A percentile compares a stretch with the other conserved stretches of the same genome.
Conservation (phyloP, 92 coral and sea anemone species). For the Umimayanthus kanabou region DNA sequence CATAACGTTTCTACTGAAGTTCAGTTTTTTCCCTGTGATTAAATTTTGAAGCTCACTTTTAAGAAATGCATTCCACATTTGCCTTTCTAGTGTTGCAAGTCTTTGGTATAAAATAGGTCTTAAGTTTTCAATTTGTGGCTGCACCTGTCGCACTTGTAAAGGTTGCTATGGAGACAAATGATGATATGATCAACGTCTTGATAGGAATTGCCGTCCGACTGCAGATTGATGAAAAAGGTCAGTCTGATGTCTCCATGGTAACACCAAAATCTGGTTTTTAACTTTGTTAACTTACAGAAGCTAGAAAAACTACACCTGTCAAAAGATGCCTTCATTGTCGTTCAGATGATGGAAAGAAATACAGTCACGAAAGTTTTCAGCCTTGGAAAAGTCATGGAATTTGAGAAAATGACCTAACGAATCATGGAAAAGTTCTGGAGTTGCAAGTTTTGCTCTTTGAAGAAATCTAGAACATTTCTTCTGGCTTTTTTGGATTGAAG, state of each 20-base stretch:
- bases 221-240: conserved; percentile 40
- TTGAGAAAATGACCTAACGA: neutral
- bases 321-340: neutral
- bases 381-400: too few species aligned
- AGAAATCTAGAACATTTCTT: too few species aligned
- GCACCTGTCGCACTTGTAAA: neutral
- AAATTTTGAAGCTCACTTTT: too few species aligned
- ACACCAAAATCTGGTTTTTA: neutral
- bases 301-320: neutral
- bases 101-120: too few species aligned
- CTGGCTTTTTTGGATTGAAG: too few species aligned
- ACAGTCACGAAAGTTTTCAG: too few species aligned
- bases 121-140: too few species aligned
- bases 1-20: too few species aligned
- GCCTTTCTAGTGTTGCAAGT: too few species aligned
- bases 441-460: neutral
- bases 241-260: conserved; percentile 34
- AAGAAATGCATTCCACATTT: too few species aligned
- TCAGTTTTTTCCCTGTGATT: too few species aligned
- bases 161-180: conserved; percentile 39
- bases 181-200: conserved; percentile 74
- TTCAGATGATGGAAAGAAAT: too few species aligned
- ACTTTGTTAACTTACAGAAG: neutral
- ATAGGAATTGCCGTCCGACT: conserved; percentile 99
- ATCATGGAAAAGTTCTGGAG: neutral